Base-by-base conservation (phyloP, 2,113 vertebrate genomes). In the Tympanuchus pallidicinctus region DNA sequence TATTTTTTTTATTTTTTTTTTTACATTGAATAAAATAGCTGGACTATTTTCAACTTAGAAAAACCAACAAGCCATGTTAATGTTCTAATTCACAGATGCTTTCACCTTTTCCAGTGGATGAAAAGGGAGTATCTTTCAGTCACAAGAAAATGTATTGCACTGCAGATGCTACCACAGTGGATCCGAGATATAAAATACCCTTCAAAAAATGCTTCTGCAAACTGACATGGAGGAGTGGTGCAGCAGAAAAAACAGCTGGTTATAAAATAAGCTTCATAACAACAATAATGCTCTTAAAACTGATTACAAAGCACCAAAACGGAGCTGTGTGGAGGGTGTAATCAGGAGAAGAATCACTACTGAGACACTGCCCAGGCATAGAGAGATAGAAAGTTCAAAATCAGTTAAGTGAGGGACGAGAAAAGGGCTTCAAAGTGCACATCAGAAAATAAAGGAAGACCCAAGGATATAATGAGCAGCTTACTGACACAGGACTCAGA, bases 321-420 rank as follows among this genome's bases (percentile, higher is more conserved):
- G 47, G 78, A 83, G 89, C 36, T 0, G 0, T 50, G 69, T 24
- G 50, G 32, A 94, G 59, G 67, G 45, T 82, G 64, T 82, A 81
- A 93, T 90, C 93, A 95, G 82, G 30, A 90, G 71, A 77, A 86
- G 70, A 60, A 69, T 67, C 64, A 50, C 24, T n/a, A 10, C 50
- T 86, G 82, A 88, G 93, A 77, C 75, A 88, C 5, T 56, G 88
- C 56, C 72, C 60, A 76, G 71, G 75, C 71, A 88, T 6, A 88
- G 59, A 84, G 50, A 48, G 56, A 84, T 3, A 42, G 54, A 76
- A 90, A 83, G 61, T 8, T 50, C 73, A 66, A 91, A 76, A 32
- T 70, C 48, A 42, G 42, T 3, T 79, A 88, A 17, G 34, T 10
- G 14, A 89, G 38, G n/a, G 34, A 79, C 8, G 8, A 24, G 25